A percentile compares a stretch with the other conserved stretches of the same genome.
Evolutionary conservation across 2,113 vertebrate species (phyloP).

Genomic region (Lycocorax pyrrhopterus): DNA sequence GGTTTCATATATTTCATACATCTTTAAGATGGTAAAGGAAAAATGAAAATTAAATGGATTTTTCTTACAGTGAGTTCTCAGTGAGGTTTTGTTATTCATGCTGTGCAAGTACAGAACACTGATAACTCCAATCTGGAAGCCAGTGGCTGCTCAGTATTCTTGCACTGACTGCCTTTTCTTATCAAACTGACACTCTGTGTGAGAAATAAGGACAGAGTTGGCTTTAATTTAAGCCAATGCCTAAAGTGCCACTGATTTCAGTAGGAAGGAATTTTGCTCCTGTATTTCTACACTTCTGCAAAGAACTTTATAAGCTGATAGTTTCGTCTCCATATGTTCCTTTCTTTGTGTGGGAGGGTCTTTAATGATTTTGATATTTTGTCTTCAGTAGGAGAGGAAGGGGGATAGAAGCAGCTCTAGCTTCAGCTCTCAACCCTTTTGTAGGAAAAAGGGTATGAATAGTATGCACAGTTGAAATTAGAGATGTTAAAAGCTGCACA

Average conservation of each 20-base stretch:
- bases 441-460: background rate
- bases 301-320: conserved; percentile 13
- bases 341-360: background rate
- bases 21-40: background rate
- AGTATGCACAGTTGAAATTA: background rate
- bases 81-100: background rate
- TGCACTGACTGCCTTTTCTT: background rate
- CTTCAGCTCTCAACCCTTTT: background rate
- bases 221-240: background rate
- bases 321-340: conserved; percentile 17
- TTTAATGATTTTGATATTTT: conserved; percentile 35
- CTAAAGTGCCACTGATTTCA: background rate
- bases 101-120: background rate
- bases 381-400: background rate
- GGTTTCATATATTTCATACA: background rate
- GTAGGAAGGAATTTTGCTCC: background rate
- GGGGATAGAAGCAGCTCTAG: background rate
- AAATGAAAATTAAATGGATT: background rate
- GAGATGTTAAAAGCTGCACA: background rate
- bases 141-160: background rate
- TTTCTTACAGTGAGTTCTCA: background rate
- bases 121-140: background rate
- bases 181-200: background rate
- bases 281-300: background rate
- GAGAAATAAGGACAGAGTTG: background rate